Conservation (phyloP, 2,797 vertebrate genomes). For the Muraenolepis orangiensis region DNA sequence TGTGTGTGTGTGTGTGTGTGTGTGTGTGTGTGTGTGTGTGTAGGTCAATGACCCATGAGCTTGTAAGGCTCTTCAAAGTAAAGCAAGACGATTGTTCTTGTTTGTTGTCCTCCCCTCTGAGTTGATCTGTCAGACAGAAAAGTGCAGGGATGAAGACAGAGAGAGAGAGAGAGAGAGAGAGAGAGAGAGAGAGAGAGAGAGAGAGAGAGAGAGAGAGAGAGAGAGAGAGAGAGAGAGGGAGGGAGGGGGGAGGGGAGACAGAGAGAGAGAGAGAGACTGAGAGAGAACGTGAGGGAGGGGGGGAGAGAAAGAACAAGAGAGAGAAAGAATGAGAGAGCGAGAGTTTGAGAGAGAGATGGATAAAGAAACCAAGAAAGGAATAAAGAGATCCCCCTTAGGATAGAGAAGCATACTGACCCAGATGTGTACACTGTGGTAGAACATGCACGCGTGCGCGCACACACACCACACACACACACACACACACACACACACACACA, state of each 20-base stretch:
- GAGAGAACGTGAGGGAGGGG: background rate
- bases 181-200: background rate
- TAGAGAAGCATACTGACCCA: constrained; percentile 6
- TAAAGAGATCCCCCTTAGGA: constrained; percentile 3
- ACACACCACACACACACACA: background rate
- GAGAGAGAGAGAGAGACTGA: background rate
- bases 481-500: constrained; percentile 13
- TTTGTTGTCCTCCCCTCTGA: constrained; percentile 12
- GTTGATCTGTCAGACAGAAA: constrained; percentile 13
- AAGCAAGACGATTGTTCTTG: constrained; percentile 11
- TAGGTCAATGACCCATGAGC: constrained; percentile 14
- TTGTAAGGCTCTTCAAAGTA: constrained; percentile 4
- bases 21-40: constrained; percentile 2
- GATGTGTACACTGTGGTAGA: constrained; percentile 3
- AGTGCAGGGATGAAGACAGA: background rate
- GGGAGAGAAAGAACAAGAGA: background rate
- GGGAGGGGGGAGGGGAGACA: no score
- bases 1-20: constrained; percentile 5
- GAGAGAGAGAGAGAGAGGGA: background rate
- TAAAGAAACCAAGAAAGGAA: background rate
- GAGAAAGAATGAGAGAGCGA: background rate
- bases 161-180: constrained; percentile 1
- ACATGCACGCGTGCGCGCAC: constrained; percentile 4
- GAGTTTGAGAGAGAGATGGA: background rate
- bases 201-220: background rate